phyloP scores from a whole-genome alignment of 2,888 invertebrate species.

The Sceliomorpha sp. region DNA sequence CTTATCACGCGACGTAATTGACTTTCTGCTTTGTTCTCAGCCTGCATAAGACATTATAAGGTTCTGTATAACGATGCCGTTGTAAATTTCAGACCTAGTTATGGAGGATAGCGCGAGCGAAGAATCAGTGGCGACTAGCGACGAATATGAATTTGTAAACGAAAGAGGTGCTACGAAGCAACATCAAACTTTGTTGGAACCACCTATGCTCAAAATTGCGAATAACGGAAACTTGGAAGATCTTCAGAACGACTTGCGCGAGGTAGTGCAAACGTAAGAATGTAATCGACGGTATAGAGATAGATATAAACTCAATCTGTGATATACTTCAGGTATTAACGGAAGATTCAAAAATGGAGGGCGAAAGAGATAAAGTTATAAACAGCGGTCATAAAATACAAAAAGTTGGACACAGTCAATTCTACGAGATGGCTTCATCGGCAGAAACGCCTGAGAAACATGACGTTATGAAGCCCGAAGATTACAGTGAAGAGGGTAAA shows the following conservation, averaged over 20 bases:
- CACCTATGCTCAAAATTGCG: slow-evolving; percentile 84
- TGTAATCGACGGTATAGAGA: not conserved
- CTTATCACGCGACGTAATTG: slow-evolving; percentile 21
- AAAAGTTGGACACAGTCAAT: slow-evolving; percentile 82
- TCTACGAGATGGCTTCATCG: slow-evolving; percentile 79
- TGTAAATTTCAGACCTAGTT: slow-evolving; percentile 74
- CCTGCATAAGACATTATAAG: slow-evolving; percentile 9
- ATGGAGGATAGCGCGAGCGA: slow-evolving; percentile 86
- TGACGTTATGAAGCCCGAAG: slow-evolving; percentile 89
- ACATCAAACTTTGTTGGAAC: slow-evolving; percentile 73
- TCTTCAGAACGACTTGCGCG: slow-evolving; percentile 83
- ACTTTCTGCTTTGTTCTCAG: slow-evolving; percentile 14
- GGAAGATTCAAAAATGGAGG: slow-evolving; percentile 77
- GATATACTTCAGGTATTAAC: slow-evolving; percentile 69
- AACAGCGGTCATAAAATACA: slow-evolving; percentile 72
- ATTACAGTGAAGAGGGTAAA: slow-evolving; percentile 87
- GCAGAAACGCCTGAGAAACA: slow-evolving; percentile 85
- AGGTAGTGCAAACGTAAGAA: slow-evolving; percentile 75
- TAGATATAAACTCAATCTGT: not conserved
- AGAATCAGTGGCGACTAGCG: slow-evolving; percentile 86
- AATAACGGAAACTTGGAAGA: slow-evolving; percentile 85
- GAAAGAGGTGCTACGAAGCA: slow-evolving; percentile 79
- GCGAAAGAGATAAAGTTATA: slow-evolving; percentile 66
- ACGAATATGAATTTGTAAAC: slow-evolving; percentile 86
- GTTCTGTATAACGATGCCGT: slow-evolving; percentile 24